phyloP scores from a whole-genome alignment of 2,888 invertebrate genomes.

The Callyntrura sp. region DNA sequence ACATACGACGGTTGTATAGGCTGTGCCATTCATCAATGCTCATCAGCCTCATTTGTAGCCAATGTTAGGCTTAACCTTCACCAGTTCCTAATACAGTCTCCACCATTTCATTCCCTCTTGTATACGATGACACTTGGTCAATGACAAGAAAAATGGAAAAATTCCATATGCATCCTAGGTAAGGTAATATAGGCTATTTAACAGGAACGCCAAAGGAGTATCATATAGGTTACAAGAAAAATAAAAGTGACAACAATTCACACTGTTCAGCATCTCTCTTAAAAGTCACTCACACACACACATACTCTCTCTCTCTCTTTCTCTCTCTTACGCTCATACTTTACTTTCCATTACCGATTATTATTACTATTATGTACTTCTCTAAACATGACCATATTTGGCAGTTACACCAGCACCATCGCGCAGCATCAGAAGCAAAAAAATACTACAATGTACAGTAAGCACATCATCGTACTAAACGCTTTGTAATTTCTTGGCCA shows the following conservation, averaged over 20 bases:
- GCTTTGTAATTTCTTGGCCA: constrained; percentile 58
- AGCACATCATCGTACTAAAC: constrained; percentile 57
- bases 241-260: constrained; percentile 75
- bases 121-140: constrained; percentile 67
- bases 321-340: background rate
- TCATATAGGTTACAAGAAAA: constrained; percentile 32
- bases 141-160: constrained; percentile 63
- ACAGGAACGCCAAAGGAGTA: constrained; percentile 16
- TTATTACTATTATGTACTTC: constrained; percentile 36
- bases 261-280: constrained; percentile 6
- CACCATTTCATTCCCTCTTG: constrained; percentile 38
- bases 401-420: constrained; percentile 54
- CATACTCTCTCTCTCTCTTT: background rate
- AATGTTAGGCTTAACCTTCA: constrained; percentile 65
- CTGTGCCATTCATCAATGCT: constrained; percentile 48
- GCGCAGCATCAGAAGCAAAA: constrained; percentile 31
- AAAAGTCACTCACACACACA: too few relatives aligned
- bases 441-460: constrained; percentile 49
- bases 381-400: constrained; percentile 75
- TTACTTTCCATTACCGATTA: background rate
- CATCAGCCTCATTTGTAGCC: constrained; percentile 43
- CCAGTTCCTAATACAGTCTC: constrained; percentile 56
- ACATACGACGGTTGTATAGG: background rate
- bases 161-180: constrained; percentile 17
- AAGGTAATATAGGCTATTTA: background rate